Evolutionary conservation across 2,888 invertebrate genomes (phyloP).

Genomic region (Mythimna pallens): DNA sequence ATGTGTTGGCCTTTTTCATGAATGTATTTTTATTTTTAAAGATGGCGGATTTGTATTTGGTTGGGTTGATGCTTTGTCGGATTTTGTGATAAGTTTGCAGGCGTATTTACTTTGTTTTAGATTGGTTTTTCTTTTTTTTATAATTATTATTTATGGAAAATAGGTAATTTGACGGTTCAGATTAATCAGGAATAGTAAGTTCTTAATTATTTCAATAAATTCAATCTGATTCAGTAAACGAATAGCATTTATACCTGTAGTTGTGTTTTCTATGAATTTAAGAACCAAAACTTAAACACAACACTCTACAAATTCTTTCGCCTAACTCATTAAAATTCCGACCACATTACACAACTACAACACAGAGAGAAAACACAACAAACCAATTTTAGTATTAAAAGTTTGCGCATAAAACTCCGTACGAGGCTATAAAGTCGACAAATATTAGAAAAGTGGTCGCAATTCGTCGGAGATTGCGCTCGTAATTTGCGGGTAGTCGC

Average conservation of each 20-base stretch:
- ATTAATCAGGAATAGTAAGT: no score
- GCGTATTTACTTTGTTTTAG: neutral
- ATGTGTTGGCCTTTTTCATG: slow-evolving; percentile 23
- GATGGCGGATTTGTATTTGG: neutral
- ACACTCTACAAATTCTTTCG: neutral
- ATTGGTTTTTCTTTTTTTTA: neutral
- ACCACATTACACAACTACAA: slow-evolving; percentile 17
- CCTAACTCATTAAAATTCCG: slow-evolving; percentile 31
- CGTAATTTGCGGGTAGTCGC: slow-evolving; percentile 70
- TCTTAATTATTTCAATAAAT: neutral
- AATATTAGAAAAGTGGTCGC: slow-evolving; percentile 57
- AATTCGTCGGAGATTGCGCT: slow-evolving; percentile 69
- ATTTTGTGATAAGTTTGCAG: neutral
- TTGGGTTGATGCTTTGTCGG: neutral
- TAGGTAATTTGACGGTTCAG: no score
- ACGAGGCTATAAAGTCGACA: slow-evolving; percentile 45
- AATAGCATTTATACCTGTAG: neutral
- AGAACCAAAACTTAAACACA: neutral
- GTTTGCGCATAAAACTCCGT: slow-evolving; percentile 47
- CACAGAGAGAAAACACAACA: slow-evolving; percentile 23
- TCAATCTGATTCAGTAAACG: neutral
- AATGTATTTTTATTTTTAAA: slow-evolving; percentile 16
- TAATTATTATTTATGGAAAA: neutral
- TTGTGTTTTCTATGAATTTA: neutral
- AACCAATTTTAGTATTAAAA: slow-evolving; percentile 51